phyloP scores from a whole-genome alignment of 53 echinoderm and acorn worm genomes.

The Patiria pectinifera region DNA sequence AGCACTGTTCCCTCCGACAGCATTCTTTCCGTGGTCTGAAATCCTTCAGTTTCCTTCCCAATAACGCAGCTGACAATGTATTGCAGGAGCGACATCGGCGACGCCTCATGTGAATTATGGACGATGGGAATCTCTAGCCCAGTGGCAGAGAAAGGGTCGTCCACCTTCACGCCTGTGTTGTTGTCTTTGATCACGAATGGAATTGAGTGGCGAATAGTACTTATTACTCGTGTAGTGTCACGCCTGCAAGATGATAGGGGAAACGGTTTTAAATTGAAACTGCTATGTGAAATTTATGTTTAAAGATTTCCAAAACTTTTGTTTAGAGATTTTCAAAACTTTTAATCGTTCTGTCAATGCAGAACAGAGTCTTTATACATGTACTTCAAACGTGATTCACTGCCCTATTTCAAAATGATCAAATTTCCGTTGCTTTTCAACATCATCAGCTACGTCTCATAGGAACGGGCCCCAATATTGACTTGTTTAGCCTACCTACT shows the following conservation, averaged over 20 bases:
- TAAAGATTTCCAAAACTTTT: no score
- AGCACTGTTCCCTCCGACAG: slow-evolving; percentile 84
- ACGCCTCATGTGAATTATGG: slow-evolving; percentile 87
- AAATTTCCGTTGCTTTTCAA: no score
- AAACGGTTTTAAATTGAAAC: not conserved
- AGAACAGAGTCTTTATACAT: no score
- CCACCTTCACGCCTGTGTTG: slow-evolving; percentile 66
- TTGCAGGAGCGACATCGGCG: slow-evolving; percentile 78
- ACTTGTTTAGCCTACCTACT: not conserved
- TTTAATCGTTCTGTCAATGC: no score
- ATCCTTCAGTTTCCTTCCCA: slow-evolving; percentile 97
- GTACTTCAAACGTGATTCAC: no score
- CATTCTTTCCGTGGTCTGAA: slow-evolving; percentile 92
- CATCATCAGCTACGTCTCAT: not conserved
- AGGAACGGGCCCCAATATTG: not conserved
- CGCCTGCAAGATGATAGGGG: slow-evolving; percentile 66
- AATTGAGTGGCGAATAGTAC: slow-evolving; percentile 78
- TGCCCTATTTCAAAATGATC: no score
- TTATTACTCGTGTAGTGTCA: slow-evolving; percentile 85
- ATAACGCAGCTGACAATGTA: slow-evolving; percentile 95
- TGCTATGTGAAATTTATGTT: no score
- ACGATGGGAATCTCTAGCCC: slow-evolving; percentile 82
- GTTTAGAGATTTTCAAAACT: no score
- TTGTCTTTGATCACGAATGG: slow-evolving; percentile 81
- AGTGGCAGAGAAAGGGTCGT: slow-evolving; percentile 82